A percentile compares a stretch with the other conserved stretches of the same genome.
Conservation (phyloP, 2,113 vertebrate species). For the Zapus hudsonius region DNA sequence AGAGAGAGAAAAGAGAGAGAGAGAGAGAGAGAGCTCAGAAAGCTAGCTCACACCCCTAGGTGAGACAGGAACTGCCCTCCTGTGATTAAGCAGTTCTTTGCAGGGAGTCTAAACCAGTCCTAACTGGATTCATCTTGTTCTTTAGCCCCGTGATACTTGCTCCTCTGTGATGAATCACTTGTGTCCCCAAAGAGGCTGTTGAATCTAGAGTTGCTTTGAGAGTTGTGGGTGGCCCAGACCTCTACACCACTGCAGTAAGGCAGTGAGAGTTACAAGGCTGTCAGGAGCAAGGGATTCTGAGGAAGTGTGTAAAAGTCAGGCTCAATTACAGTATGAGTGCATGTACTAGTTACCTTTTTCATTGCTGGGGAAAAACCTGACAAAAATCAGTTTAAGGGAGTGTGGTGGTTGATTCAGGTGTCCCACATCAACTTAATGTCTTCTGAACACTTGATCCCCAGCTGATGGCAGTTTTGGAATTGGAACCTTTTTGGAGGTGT, state of each 20-base stretch:
- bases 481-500: too few relatives aligned
- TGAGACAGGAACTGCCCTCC: background rate
- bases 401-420: too few relatives aligned
- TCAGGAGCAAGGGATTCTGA: background rate
- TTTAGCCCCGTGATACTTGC: background rate
- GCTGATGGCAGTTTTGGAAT: too few relatives aligned
- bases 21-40: background rate
- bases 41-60: background rate
- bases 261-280: background rate
- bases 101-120: background rate
- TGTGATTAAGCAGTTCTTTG: background rate
- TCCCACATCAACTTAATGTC: too few relatives aligned
- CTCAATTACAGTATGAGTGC: too few relatives aligned
- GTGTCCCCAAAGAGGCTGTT: background rate
- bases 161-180: background rate
- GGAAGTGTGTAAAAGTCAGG: constrained; percentile 7
- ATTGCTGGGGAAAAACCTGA: too few relatives aligned
- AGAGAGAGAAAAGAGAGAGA: too few relatives aligned
- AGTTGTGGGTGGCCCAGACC: background rate
- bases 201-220: background rate
- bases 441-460: too few relatives aligned
- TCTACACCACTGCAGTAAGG: constrained; percentile 10
- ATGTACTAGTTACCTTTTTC: too few relatives aligned
- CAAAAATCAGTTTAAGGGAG: too few relatives aligned
- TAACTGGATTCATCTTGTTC: background rate